phyloP scores from a whole-genome alignment of 2,888 invertebrate species.

The Drosophila neutralis region DNA sequence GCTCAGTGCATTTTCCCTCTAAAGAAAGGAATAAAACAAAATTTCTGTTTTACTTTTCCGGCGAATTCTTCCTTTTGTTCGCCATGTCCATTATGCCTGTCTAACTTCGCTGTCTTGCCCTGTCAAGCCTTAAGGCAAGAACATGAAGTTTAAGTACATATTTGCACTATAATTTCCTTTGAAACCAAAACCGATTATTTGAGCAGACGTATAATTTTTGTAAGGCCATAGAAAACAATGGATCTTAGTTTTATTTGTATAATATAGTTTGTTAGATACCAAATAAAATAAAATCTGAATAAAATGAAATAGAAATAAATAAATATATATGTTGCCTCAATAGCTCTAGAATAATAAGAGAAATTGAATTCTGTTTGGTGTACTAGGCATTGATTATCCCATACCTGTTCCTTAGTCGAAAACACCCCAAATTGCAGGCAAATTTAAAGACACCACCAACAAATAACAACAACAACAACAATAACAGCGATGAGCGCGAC shows the following conservation, averaged over 20 bases:
- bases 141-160: not conserved
- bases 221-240: not conserved
- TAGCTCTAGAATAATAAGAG: slow-evolving; percentile 5
- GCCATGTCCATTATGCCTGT: slow-evolving; percentile 19
- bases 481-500: slow-evolving; percentile 23
- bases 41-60: slow-evolving; percentile 26
- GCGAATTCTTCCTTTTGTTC: slow-evolving; percentile 32
- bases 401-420: slow-evolving; percentile 64
- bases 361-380: slow-evolving; percentile 22
- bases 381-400: slow-evolving; percentile 70
- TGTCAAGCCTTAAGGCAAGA: slow-evolving; percentile 2
- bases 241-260: not conserved
- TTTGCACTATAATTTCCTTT: slow-evolving; percentile 10
- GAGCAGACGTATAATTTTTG: slow-evolving; percentile 3
- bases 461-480: slow-evolving; percentile 44
- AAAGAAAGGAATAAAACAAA: slow-evolving; percentile 17
- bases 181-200: not conserved
- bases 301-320: not conserved
- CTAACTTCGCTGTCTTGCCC: slow-evolving; percentile 5
- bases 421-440: slow-evolving; percentile 70
- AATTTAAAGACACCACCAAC: slow-evolving; percentile 64
- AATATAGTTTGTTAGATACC: not conserved
- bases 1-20: slow-evolving; percentile 35
- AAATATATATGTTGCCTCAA: not conserved
- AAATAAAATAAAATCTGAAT: not conserved